Evolutionary conservation across 2,797 vertebrate genomes (phyloP).

Genomic region (Acrossocheilus wenchowensis): DNA sequence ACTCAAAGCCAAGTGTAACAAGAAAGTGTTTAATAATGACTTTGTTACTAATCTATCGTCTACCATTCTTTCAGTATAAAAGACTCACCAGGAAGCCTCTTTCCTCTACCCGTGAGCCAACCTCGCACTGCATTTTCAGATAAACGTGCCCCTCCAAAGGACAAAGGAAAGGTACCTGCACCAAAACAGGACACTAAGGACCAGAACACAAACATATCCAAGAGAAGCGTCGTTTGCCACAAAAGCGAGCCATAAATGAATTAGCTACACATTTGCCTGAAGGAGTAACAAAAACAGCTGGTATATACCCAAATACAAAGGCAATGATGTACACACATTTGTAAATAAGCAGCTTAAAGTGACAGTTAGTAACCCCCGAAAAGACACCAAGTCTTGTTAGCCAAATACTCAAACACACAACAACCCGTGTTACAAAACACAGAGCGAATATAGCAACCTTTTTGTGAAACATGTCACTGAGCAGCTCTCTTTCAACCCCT

Average conservation of each 20-base stretch:
- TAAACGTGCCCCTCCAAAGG: slow-evolving; percentile 94
- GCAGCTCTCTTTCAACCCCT: slow-evolving; percentile 83
- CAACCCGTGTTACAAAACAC: slow-evolving; percentile 32
- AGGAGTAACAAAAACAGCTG: neutral
- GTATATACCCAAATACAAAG: neutral
- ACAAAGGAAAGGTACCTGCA: slow-evolving; percentile 91
- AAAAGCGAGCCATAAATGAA: neutral
- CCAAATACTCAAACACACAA: slow-evolving; percentile 41
- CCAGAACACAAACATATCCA: neutral
- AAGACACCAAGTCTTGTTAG: slow-evolving; percentile 9
- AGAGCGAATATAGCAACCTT: slow-evolving; percentile 80
- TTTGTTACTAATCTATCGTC: neutral
- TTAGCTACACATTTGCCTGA: neutral
- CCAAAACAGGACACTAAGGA: slow-evolving; percentile 26
- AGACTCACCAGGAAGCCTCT: slow-evolving; percentile 91
- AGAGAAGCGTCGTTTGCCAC: neutral
- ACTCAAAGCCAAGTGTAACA: neutral
- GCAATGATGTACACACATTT: neutral
- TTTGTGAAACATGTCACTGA: slow-evolving; percentile 88
- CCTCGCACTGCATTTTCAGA: slow-evolving; percentile 92
- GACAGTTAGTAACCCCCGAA: slow-evolving; percentile 3
- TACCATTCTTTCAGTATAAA: neutral
- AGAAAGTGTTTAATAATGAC: neutral
- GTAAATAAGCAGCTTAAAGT: neutral
- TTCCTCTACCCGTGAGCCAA: slow-evolving; percentile 88